Percentiles rank a stretch among this genome's conserved stretches.
These are phyloP conservation scores for Zeus faber DNA, from an alignment of 2,113 vertebrate genomes.

Conservation along the genomic window DNA sequence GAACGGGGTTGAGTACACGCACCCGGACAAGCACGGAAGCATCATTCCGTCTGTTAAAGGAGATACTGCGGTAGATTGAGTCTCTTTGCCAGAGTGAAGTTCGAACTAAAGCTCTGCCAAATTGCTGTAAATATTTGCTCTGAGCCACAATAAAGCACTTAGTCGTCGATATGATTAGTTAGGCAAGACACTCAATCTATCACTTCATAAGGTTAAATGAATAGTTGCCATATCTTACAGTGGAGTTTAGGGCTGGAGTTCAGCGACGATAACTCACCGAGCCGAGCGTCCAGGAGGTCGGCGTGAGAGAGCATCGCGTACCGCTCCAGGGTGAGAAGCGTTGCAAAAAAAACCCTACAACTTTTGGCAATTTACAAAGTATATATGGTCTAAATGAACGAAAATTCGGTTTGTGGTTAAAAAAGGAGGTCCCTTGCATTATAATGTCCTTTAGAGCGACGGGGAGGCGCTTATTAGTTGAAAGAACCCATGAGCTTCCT, in stretches of 20 bases:
- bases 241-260: slow-evolving; percentile 81
- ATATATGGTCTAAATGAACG: slow-evolving; percentile 87
- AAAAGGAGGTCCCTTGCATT: slow-evolving; percentile 96
- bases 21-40: too few species aligned
- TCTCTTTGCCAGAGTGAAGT: too few species aligned
- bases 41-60: too few species aligned
- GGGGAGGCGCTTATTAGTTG: slow-evolving; percentile 98
- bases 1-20: slow-evolving; percentile 20
- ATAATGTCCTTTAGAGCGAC: slow-evolving; percentile 97
- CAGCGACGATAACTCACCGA: slow-evolving; percentile 90
- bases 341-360: slow-evolving; percentile 87
- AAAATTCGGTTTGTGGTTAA: slow-evolving; percentile 99
- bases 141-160: slow-evolving; percentile 30
- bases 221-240: slow-evolving; percentile 79
- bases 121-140: slow-evolving; percentile 28
- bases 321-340: slow-evolving; percentile 92
- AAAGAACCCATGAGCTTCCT: slow-evolving; percentile 90
- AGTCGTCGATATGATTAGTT: slow-evolving; percentile 45
- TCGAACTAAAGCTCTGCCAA: slow-evolving; percentile 22
- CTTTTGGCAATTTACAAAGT: slow-evolving; percentile 82
- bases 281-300: slow-evolving; percentile 99
- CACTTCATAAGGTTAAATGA: slow-evolving; percentile 65
- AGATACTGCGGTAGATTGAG: too few species aligned
- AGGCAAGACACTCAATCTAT: slow-evolving; percentile 71
- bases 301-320: slow-evolving; percentile 98